Evolutionary conservation across 92 coral and sea anemone species (phyloP).

Genomic region (Bergia sp.): DNA sequence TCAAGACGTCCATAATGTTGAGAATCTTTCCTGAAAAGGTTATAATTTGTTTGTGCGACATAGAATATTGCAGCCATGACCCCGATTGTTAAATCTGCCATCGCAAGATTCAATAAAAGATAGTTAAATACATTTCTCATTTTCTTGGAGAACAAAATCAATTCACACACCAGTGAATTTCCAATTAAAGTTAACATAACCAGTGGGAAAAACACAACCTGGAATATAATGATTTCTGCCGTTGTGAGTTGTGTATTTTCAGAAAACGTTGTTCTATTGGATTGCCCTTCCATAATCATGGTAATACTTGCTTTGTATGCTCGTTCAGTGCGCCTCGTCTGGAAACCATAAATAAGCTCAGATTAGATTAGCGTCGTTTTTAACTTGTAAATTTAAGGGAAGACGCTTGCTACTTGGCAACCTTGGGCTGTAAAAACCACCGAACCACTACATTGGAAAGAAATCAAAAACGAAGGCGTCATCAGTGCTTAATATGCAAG

Average conservation of each 20-base stretch:
- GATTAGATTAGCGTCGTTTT: background rate
- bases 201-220: background rate
- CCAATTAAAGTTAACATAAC: background rate
- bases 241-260: background rate
- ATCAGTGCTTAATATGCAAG: background rate
- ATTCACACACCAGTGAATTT: background rate
- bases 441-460: background rate
- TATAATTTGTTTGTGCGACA: background rate
- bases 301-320: background rate
- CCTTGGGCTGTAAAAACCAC: background rate
- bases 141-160: slow-evolving; percentile 14
- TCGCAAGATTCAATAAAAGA: slow-evolving; percentile 12
- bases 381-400: too few relatives aligned
- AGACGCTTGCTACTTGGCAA: background rate
- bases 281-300: background rate
- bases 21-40: background rate
- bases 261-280: background rate
- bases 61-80: background rate
- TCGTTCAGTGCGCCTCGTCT: background rate
- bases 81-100: slow-evolving; percentile 3
- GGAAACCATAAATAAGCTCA: background rate
- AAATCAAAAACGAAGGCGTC: background rate
- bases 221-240: slow-evolving; percentile 8
- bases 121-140: slow-evolving; percentile 21
- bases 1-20: background rate